Percentiles rank a stretch among this genome's conserved stretches.
These are phyloP conservation scores for Cephalotes varians DNA, from an alignment of 2,888 invertebrate genomes.

Conservation along the genomic window DNA sequence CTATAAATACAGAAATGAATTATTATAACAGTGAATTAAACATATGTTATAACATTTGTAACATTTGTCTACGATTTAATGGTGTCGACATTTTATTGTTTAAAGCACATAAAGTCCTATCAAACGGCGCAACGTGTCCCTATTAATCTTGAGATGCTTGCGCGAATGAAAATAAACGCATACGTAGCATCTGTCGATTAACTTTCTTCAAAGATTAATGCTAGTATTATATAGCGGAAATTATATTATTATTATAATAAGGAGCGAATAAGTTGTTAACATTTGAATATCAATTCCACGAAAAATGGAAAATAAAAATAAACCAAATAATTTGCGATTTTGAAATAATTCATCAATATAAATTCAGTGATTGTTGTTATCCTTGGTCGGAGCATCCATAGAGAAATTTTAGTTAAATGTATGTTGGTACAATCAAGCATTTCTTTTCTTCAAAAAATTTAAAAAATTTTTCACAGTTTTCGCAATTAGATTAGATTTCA, in stretches of 20 bases:
- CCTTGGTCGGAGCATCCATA: background rate
- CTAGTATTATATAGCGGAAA: background rate
- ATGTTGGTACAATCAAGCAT: background rate
- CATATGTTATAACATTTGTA: background rate
- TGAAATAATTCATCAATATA: background rate
- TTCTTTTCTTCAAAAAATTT: background rate
- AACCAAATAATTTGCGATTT: background rate
- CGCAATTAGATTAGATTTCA: conserved; percentile 48
- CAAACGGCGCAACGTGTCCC: background rate
- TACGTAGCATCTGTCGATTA: background rate
- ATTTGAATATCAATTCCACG: background rate
- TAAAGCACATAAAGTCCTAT: background rate
- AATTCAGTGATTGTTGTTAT: background rate
- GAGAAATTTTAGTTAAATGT: background rate
- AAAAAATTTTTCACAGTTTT: background rate
- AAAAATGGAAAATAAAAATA: conserved; percentile 1
- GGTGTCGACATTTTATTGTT: background rate
- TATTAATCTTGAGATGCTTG: background rate
- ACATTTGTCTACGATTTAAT: conserved; percentile 3
- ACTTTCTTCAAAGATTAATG: background rate
- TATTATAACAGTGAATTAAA: conserved; percentile 22
- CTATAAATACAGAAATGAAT: conserved; percentile 15
- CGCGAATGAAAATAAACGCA: background rate
- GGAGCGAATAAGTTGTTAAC: background rate
- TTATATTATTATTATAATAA: too few relatives aligned